These are phyloP conservation scores for Latrodectus hesperus DNA, from an alignment of 2,888 invertebrate species.

Conservation along the genomic window DNA sequence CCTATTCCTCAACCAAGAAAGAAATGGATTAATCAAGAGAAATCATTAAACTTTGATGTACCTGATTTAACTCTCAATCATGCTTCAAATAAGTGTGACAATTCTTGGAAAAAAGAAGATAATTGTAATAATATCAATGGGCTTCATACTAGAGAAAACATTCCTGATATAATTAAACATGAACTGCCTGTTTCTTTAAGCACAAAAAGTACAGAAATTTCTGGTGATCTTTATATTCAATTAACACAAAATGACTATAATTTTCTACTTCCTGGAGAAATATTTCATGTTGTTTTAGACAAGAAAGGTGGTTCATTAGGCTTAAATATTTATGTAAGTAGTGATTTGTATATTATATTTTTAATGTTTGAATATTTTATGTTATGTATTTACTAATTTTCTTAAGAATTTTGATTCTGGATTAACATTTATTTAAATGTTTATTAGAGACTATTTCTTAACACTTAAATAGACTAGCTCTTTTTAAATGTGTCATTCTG, in stretches of 20 bases:
- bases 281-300: constrained; percentile 63
- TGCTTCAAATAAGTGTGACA: constrained; percentile 5
- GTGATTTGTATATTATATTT: no score
- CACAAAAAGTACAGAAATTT: neutral
- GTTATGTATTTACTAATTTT: no score
- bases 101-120: constrained; percentile 6
- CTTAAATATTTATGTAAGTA: constrained; percentile 62
- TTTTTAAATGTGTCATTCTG: no score
- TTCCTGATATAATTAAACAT: constrained; percentile 58
- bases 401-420: no score
- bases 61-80: constrained; percentile 59
- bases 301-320: constrained; percentile 64
- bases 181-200: constrained; percentile 14
- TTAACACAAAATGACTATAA: constrained; percentile 15
- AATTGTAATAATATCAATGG: constrained; percentile 8
- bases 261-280: constrained; percentile 51
- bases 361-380: no score
- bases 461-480: no score
- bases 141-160: constrained; percentile 32
- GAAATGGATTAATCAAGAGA: constrained; percentile 37
- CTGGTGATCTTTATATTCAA: neutral
- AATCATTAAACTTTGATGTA: constrained; percentile 23
- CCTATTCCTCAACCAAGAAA: constrained; percentile 62
- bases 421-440: no score
- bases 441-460: no score